A percentile compares a stretch with the other conserved stretches of the same genome.
Conservation (phyloP, 2,797 vertebrate genomes). For the Australoheros facetus region DNA sequence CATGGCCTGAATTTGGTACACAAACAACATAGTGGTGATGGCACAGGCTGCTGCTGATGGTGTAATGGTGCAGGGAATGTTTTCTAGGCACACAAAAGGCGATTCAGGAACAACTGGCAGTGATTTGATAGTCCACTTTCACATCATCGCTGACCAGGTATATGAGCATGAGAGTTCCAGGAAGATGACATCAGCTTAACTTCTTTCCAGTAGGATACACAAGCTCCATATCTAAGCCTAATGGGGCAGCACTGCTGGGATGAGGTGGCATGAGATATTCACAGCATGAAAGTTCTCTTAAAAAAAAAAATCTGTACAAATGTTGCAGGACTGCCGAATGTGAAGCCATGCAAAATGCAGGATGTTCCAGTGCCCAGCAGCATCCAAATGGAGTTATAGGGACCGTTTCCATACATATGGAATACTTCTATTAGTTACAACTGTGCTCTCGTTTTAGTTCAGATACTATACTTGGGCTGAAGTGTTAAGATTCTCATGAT, state of each 20-base stretch:
- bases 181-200: slow-evolving; percentile 50
- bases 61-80: slow-evolving; percentile 19
- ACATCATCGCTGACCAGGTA: slow-evolving; percentile 47
- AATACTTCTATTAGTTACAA: neutral
- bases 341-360: slow-evolving; percentile 1
- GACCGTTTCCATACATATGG: neutral
- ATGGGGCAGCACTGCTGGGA: slow-evolving; percentile 37
- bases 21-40: slow-evolving; percentile 29
- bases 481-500: neutral
- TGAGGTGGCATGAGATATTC: slow-evolving; percentile 21
- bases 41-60: slow-evolving; percentile 1
- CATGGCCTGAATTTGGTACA: slow-evolving; percentile 21
- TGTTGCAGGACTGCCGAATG: slow-evolving; percentile 6
- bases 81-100: slow-evolving; percentile 33
- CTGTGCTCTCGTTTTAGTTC: neutral
- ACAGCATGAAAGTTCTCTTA: slow-evolving; percentile 5
- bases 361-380: slow-evolving; percentile 1
- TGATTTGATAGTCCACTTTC: slow-evolving; percentile 44
- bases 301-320: slow-evolving; percentile 7
- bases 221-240: slow-evolving; percentile 26
- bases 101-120: slow-evolving; percentile 25
- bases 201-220: slow-evolving; percentile 23
- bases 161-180: slow-evolving; percentile 45
- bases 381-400: neutral
- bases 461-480: neutral